These are phyloP conservation scores for Nomada lathburiana DNA, from an alignment of 2,888 invertebrate genomes.

Conservation along the genomic window DNA sequence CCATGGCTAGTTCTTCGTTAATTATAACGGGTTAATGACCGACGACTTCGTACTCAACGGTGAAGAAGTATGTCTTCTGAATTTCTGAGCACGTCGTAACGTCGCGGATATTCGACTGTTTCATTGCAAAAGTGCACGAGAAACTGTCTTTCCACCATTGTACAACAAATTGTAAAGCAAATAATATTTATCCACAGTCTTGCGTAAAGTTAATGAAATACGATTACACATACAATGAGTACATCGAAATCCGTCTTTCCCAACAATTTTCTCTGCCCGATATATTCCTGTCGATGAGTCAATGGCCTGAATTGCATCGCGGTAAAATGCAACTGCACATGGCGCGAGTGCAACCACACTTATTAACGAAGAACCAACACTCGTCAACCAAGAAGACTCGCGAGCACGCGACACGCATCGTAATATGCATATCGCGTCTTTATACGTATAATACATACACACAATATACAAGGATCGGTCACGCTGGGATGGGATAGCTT, in stretches of 20 bases:
- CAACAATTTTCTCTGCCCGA: constrained; percentile 13
- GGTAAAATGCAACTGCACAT: constrained; percentile 57
- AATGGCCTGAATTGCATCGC: constrained; percentile 65
- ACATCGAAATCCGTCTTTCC: constrained; percentile 1
- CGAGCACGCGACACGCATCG: constrained; percentile 51
- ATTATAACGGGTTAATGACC: constrained; percentile 80
- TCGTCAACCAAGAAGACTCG: not conserved
- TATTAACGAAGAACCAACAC: constrained; percentile 34
- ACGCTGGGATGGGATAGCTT: constrained; percentile 57
- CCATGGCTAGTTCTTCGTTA: constrained; percentile 76
- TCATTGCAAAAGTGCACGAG: not conserved
- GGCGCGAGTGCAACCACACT: constrained; percentile 48
- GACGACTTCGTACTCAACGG: constrained; percentile 39
- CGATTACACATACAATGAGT: not conserved
- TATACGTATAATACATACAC: constrained; percentile 39
- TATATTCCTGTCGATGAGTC: constrained; percentile 62
- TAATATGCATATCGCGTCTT: constrained; percentile 53
- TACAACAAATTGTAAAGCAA: too few species aligned
- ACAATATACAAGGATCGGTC: constrained; percentile 47
- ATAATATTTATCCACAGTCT: too few species aligned
- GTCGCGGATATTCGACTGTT: constrained; percentile 11
- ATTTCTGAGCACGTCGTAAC: constrained; percentile 12
- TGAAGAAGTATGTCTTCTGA: constrained; percentile 30
- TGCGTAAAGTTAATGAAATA: too few species aligned
- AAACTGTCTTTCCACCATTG: too few species aligned